Base-by-base conservation (phyloP, 1,140 invertebrate genomes). In the Drosophila teissieri region DNA sequence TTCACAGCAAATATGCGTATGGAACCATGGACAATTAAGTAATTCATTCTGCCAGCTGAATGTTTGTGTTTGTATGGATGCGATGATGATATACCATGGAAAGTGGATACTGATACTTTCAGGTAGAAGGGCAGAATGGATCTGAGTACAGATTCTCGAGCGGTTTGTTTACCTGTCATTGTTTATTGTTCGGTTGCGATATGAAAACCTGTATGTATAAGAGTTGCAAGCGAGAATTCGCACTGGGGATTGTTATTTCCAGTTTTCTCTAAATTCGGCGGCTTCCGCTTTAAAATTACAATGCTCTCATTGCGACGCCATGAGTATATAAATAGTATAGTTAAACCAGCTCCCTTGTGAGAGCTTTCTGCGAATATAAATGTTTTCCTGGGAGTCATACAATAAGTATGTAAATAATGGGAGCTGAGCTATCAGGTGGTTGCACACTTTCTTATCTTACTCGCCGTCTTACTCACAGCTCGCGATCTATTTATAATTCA, bases 111-210 rank as follows among this genome's bases (percentile, higher is more conserved):
- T 31, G 31, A 52, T 27, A 65, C 64, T 52, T 53, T 44, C 46
- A 45, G 64, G 46, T 68, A 68, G 27, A 68, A 68, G 12, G 4
- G 4, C 24, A 0, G 27, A 68, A 68, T 15, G 37, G 5, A 14
- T 53, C 37, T 44, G 37, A n/a, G 19, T 15, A 8, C 60, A 14
- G 60, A 27, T 6, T 63, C 58, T 22, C 58, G 1, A 34, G 40
- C 55, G 48, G 61, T 68, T 68, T 60, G 60, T 65, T 68, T 68
- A 68, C 64, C 64, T 68, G 64, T 48, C 56, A 65, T 15, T 65
- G 57, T 45, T 49, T 31, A 31, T 31, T 31, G 31, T 48, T 40
- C 44, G 46, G 60, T 65, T 48, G 39, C 12, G 58, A 49, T 49
- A 42, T 31, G 37, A 31, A 65, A 65, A 65, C 64, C 64, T 68